A percentile compares a stretch with the other conserved stretches of the same genome.
Evolutionary conservation across 2,113 vertebrate genomes (phyloP).

Genomic region (Psophia crepitans): DNA sequence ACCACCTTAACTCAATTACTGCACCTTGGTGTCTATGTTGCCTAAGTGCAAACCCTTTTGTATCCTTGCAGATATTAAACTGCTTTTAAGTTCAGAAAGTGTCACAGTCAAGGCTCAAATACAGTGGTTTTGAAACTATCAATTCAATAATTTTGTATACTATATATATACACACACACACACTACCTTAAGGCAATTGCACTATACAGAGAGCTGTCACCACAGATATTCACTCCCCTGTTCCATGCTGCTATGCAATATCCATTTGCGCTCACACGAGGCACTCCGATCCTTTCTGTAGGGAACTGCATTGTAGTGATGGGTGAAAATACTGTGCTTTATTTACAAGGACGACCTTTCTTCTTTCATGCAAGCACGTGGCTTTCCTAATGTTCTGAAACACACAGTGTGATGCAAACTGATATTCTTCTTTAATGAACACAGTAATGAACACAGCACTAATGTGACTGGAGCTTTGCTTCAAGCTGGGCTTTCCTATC

Average conservation of each 20-base stretch:
- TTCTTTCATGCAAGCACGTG: neutral
- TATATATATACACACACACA: neutral
- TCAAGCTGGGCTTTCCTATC: neutral
- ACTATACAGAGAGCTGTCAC: neutral
- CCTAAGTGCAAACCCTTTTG: neutral
- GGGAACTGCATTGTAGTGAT: neutral
- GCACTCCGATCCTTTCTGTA: neutral
- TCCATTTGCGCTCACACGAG: neutral
- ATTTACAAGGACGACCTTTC: neutral
- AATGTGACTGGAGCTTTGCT: neutral
- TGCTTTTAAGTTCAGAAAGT: neutral
- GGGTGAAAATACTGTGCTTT: neutral
- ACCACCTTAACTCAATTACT: neutral
- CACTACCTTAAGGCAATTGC: neutral
- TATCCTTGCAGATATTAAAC: neutral
- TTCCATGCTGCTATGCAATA: neutral
- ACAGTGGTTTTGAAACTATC: neutral
- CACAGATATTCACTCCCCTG: neutral
- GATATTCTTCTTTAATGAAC: neutral
- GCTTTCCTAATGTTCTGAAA: neutral
- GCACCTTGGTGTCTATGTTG: rapidly evolving
- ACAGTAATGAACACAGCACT: neutral
- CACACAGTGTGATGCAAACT: neutral
- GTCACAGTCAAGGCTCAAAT: neutral
- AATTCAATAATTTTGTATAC: neutral